These are phyloP conservation scores for Bujurquina vittata DNA, from an alignment of 2,113 vertebrate species.

Conservation along the genomic window DNA sequence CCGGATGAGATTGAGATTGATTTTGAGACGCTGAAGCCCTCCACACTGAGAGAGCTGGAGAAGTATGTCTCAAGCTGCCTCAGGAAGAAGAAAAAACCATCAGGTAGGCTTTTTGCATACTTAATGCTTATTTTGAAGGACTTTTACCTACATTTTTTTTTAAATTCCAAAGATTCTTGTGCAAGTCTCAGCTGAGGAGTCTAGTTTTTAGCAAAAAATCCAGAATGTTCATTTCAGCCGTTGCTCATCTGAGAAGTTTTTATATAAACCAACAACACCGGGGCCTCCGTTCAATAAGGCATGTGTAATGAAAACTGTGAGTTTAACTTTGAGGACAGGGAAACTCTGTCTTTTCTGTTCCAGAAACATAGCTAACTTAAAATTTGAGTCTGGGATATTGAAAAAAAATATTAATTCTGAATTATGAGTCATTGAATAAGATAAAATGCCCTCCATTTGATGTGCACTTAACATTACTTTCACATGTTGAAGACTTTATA, in stretches of 20 bases:
- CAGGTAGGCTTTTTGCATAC: conserved; percentile 48
- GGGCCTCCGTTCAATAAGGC: no score
- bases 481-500: background rate
- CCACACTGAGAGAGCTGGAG: conserved; percentile 90
- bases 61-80: conserved; percentile 91
- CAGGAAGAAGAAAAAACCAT: conserved; percentile 87
- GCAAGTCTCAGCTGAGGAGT: background rate
- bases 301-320: no score
- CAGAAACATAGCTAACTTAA: no score
- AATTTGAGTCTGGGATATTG: no score
- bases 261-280: no score
- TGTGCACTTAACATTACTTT: background rate
- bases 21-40: conserved; percentile 93
- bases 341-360: no score
- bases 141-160: background rate
- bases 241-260: background rate
- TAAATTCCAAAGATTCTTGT: background rate
- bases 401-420: no score
- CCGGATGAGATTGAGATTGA: conserved; percentile 96
- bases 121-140: background rate
- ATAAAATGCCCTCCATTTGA: background rate
- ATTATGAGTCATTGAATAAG: no score
- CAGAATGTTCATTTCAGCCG: background rate
- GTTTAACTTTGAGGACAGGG: no score
- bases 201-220: background rate